Percentiles rank a stretch among this genome's conserved stretches.
phyloP scores from a whole-genome alignment of 2,888 invertebrate species.

The Dryadula phaetusa region DNA sequence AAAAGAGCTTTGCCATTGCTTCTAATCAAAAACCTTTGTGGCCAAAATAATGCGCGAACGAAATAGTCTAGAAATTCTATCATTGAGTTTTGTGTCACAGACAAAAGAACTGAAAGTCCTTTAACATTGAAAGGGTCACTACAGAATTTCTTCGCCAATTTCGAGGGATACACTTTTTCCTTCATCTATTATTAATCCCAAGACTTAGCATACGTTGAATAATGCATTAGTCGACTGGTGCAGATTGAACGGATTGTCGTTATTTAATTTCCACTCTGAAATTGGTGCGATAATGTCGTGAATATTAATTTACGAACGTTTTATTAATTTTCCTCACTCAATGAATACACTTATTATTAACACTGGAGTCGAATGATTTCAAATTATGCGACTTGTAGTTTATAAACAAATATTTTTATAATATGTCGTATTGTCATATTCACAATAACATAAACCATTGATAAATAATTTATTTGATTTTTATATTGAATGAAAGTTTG shows the following conservation, averaged over 20 bases:
- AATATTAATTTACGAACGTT: slow-evolving; percentile 39
- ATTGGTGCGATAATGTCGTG: slow-evolving; percentile 36
- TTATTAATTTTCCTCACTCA: background rate
- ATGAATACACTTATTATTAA: slow-evolving; percentile 15
- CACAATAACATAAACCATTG: background rate
- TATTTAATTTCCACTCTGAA: slow-evolving; percentile 70
- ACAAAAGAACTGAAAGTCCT: slow-evolving; percentile 27
- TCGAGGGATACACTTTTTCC: slow-evolving; percentile 67
- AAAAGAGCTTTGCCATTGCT: slow-evolving; percentile 19
- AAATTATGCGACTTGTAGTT: background rate
- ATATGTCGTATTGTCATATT: background rate
- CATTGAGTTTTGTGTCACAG: slow-evolving; percentile 20
- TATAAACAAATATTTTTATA: slow-evolving; percentile 1
- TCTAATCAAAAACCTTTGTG: slow-evolving; percentile 23
- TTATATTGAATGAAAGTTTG: background rate
- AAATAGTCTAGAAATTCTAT: slow-evolving; percentile 23
- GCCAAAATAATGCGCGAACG: slow-evolving; percentile 14
- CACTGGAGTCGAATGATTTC: background rate
- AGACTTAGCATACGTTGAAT: slow-evolving; percentile 77
- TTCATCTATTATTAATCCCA: slow-evolving; percentile 74
- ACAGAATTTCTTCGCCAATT: slow-evolving; percentile 53
- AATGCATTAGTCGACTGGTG: slow-evolving; percentile 66
- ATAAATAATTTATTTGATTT: slow-evolving; percentile 1
- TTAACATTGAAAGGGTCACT: slow-evolving; percentile 25
- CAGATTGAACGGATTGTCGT: slow-evolving; percentile 70